Conservation (phyloP, 2,888 invertebrate genomes). For the Pollenia angustigena region DNA sequence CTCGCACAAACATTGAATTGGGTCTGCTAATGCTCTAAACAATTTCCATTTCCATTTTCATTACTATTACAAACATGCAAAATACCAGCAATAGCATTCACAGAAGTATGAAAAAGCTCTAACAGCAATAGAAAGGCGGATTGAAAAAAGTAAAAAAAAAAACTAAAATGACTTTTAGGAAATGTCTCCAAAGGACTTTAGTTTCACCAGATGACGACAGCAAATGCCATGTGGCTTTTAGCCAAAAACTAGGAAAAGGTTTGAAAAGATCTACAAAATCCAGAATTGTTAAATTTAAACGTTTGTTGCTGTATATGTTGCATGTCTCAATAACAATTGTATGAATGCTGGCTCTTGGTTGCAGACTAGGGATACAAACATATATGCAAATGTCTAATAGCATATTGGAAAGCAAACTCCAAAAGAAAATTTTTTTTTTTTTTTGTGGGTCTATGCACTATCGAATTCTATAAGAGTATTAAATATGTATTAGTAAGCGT, state of each 20-base stretch:
- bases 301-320: constrained; percentile 18
- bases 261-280: constrained; percentile 16
- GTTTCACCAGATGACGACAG: constrained; percentile 74
- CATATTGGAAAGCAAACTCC: constrained; percentile 41
- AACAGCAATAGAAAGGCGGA: constrained; percentile 15
- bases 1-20: constrained; percentile 43
- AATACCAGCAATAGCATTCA: constrained; percentile 15
- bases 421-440: not conserved
- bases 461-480: constrained; percentile 12
- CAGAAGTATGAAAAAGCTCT: not conserved
- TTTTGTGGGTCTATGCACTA: not conserved
- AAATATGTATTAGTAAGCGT: not conserved
- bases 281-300: constrained; percentile 1
- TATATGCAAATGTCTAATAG: constrained; percentile 43
- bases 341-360: not conserved
- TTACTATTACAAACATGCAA: constrained; percentile 59
- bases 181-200: constrained; percentile 72
- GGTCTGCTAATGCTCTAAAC: constrained; percentile 67
- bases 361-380: not conserved
- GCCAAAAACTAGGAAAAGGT: constrained; percentile 57
- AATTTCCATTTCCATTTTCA: constrained; percentile 71
- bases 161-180: constrained; percentile 63
- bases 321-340: not conserved
- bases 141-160: constrained; percentile 12
- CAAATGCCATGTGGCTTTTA: constrained; percentile 74